A percentile compares a stretch with the other conserved stretches of the same genome.
Evolutionary conservation across 1,140 invertebrate species (phyloP).

Genomic region (Heterodera carotae): DNA sequence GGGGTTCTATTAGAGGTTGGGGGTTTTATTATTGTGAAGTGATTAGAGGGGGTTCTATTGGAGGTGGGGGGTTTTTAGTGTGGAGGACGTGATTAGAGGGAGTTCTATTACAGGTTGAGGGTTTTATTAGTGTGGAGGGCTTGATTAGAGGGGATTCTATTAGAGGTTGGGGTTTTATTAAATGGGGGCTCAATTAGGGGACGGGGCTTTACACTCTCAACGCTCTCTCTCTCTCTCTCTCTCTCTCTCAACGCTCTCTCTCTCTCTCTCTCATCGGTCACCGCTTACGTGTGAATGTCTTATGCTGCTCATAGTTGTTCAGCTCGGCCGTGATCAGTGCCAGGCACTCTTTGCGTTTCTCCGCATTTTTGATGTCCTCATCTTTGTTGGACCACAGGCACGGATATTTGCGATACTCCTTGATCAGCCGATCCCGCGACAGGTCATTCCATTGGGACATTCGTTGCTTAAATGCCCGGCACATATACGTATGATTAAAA

Average conservation of each 20-base stretch:
- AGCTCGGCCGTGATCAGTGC: constrained; percentile 27
- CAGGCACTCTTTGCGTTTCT: constrained; percentile 31
- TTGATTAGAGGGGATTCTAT: no score
- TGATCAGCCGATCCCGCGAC: constrained; percentile 36
- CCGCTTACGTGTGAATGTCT: constrained; percentile 22
- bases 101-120: no score
- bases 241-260: background rate
- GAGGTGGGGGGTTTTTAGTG: no score
- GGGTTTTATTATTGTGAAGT: no score
- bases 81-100: no score
- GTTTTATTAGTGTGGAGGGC: no score
- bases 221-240: no score
- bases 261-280: background rate
- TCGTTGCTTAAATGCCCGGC: background rate
- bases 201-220: no score
- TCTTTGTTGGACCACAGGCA: constrained; percentile 30
- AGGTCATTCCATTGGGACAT: constrained; percentile 45
- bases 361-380: constrained; percentile 23
- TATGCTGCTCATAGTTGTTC: constrained; percentile 37
- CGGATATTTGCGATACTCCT: constrained; percentile 34
- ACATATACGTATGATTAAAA: background rate
- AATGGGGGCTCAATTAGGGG: no score
- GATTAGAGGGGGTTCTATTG: no score
- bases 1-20: no score
- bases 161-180: no score